Conservation (phyloP, 2,888 invertebrate genomes). For the Drosophila demipolita region DNA sequence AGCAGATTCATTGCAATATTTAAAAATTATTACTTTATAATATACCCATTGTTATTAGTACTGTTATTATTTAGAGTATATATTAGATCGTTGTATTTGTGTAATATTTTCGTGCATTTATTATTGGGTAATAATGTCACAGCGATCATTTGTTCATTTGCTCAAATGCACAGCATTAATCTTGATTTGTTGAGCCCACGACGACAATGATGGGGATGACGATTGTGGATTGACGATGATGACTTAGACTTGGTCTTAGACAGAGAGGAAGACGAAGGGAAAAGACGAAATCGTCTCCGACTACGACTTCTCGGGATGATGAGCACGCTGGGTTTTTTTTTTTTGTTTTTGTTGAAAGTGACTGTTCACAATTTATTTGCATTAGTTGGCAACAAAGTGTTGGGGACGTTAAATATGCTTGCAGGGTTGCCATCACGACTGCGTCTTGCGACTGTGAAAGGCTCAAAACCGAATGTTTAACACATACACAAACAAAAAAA, state of each 20-base stretch:
- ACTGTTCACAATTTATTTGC: conserved; percentile 74
- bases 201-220: conserved; percentile 43
- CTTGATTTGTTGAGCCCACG: conserved; percentile 27
- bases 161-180: conserved; percentile 46
- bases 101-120: conserved; percentile 5
- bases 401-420: conserved; percentile 21
- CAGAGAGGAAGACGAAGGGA: conserved; percentile 3
- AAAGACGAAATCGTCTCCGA: conserved; percentile 10
- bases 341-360: conserved; percentile 31
- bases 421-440: conserved; percentile 42
- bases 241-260: conserved; percentile 10
- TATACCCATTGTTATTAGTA: not conserved
- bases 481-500: conserved; percentile 12
- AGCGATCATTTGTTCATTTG: conserved; percentile 57
- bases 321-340: conserved; percentile 44
- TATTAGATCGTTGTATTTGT: not conserved
- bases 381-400: conserved; percentile 73
- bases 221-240: conserved; percentile 38
- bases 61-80: not conserved
- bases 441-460: conserved; percentile 49
- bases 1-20: not conserved
- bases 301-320: conserved; percentile 51
- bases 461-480: conserved; percentile 27
- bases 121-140: conserved; percentile 60
- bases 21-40: not conserved